Conservation (phyloP, 2,888 invertebrate species). For the Perithous albicinctus region DNA sequence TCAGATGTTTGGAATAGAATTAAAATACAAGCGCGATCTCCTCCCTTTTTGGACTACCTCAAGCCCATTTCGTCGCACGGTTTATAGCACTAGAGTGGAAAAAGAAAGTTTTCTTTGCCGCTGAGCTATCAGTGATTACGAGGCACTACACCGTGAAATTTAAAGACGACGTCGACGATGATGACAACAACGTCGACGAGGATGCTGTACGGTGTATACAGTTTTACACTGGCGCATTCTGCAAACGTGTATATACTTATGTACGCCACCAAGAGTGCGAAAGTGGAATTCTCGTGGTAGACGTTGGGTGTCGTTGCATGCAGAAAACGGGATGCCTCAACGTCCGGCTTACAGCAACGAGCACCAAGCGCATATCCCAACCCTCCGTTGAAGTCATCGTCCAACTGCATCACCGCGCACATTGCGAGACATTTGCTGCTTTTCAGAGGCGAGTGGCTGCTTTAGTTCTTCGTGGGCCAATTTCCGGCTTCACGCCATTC, state of each 20-base stretch:
- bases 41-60: background rate
- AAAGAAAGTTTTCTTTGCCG: slow-evolving; percentile 14
- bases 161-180: slow-evolving; percentile 25
- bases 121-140: slow-evolving; percentile 10
- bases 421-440: slow-evolving; percentile 56
- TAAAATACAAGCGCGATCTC: slow-evolving; percentile 18
- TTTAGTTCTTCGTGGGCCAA: slow-evolving; percentile 60
- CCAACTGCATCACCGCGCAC: slow-evolving; percentile 42
- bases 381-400: slow-evolving; percentile 7
- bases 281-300: slow-evolving; percentile 24
- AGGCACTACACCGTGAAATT: slow-evolving; percentile 14
- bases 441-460: slow-evolving; percentile 49
- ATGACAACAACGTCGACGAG: slow-evolving; percentile 30
- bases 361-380: slow-evolving; percentile 48
- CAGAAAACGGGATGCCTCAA: slow-evolving; percentile 57
- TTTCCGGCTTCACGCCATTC: slow-evolving; percentile 52
- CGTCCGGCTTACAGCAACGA: slow-evolving; percentile 36
- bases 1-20: no score
- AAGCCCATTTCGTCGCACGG: background rate
- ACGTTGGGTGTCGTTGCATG: slow-evolving; percentile 33
- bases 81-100: background rate
- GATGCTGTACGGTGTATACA: slow-evolving; percentile 2
- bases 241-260: background rate
- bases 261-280: slow-evolving; percentile 17
- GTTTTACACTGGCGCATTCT: background rate